Percentiles rank a stretch among this genome's conserved stretches.
phyloP scores from a whole-genome alignment of 2,113 vertebrate species.

The Callithrix jacchus region DNA sequence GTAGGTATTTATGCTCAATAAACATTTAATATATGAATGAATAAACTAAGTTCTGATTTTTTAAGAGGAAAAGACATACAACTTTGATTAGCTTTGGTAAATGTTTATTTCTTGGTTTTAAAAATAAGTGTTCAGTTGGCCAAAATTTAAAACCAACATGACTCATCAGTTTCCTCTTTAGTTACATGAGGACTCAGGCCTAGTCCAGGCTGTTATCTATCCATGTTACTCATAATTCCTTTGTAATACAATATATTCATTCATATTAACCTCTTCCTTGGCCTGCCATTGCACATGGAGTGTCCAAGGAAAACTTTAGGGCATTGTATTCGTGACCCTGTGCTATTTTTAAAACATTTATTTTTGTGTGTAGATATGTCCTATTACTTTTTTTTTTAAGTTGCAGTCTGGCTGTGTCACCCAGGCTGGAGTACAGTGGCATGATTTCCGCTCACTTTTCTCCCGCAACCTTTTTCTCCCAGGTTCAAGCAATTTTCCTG shows the following conservation, averaged over 20 bases:
- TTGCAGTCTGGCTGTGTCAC: too few species aligned
- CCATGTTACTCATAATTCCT: neutral
- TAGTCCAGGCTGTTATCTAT: neutral
- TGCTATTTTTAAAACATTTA: neutral
- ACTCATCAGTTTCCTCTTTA: neutral
- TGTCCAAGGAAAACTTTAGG: neutral
- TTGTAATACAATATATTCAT: neutral
- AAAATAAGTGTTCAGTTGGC: neutral
- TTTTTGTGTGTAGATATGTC: neutral
- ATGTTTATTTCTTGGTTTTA: neutral
- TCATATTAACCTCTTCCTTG: neutral
- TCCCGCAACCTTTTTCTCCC: too few species aligned
- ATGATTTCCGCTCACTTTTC: too few species aligned
- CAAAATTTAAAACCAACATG: neutral
- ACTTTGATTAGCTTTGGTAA: neutral
- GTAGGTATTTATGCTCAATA: neutral
- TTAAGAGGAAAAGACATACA: neutral
- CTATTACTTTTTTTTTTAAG: neutral
- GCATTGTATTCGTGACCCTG: neutral
- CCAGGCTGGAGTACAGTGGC: too few species aligned
- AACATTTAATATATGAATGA: neutral
- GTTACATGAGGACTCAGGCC: neutral
- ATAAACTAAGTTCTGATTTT: neutral
- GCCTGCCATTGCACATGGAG: neutral
- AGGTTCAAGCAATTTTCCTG: too few species aligned